These are phyloP conservation scores for Apoda limacodes DNA, from an alignment of 2,888 invertebrate genomes.

Conservation along the genomic window DNA sequence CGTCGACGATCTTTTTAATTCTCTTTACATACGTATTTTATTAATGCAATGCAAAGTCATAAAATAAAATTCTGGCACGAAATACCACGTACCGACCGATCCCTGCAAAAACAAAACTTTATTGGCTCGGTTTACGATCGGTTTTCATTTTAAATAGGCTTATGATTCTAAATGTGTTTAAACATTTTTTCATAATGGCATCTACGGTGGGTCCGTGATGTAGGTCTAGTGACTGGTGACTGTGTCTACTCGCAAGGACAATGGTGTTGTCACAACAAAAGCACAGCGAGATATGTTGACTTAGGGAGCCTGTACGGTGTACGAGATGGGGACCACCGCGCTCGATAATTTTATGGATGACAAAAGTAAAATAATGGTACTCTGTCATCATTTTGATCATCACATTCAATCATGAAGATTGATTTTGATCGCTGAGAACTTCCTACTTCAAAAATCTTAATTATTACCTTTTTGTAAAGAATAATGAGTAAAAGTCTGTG, in stretches of 20 bases:
- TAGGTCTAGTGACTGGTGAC: no score
- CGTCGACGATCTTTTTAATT: slow-evolving; percentile 20
- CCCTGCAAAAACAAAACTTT: slow-evolving; percentile 37
- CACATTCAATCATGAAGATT: no score
- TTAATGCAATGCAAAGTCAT: slow-evolving; percentile 33
- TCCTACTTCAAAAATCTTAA: no score
- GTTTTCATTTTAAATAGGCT: slow-evolving; percentile 33
- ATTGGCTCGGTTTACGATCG: slow-evolving; percentile 33
- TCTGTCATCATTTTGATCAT: no score
- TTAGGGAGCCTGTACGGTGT: slow-evolving; percentile 20
- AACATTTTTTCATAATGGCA: no score
- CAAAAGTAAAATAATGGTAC: slow-evolving; percentile 38
- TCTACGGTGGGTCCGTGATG: slow-evolving; percentile 24
- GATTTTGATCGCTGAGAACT: no score
- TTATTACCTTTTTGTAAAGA: no score
- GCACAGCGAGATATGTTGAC: slow-evolving; percentile 38
- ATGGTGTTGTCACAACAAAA: slow-evolving; percentile 45
- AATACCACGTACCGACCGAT: slow-evolving; percentile 25
- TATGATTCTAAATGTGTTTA: no score
- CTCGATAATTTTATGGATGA: slow-evolving; percentile 33
- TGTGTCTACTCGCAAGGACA: slow-evolving; percentile 37
- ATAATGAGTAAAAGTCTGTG: no score
- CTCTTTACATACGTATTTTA: slow-evolving; percentile 23
- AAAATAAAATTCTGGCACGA: slow-evolving; percentile 25
- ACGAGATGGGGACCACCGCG: slow-evolving; percentile 50